Evolutionary conservation across 2,888 invertebrate genomes (phyloP), one percentile per base, ranked within the genome.

Genomic region (Tachystola acroxantha): DNA sequence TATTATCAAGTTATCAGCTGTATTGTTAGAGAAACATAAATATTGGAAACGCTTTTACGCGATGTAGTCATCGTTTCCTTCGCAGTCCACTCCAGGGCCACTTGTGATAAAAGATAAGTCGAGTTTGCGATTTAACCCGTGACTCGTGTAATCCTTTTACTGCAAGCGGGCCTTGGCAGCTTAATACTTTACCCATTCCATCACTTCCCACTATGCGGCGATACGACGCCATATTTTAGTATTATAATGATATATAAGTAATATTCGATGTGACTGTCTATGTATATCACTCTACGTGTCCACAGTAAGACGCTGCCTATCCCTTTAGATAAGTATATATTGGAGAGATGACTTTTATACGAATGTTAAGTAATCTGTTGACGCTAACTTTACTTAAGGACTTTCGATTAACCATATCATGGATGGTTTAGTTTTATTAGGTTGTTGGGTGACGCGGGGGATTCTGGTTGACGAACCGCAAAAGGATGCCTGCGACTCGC

Each of bases 291-390:
- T n/a, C n/a, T n/a, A n/a, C 71, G 65, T 65, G 70, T 72, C 74
- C 53, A 62, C 53, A 67, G 53, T 71, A 78, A 69, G 73, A 72
- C 62, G 69, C 71, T 75, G 77, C 77, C 78, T 81, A 81, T 71
- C 79, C 79, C 81, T 82, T 32, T 33, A 82, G 81, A 81, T 85
- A 86, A 85, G 79, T 77, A 72, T 82, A 78, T 84, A 85, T 77
- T 79, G 75, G 74, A 86, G 80, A 84, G 81, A n/a, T n/a, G n/a
- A 77, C 85, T 86, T 86, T 85, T 85, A 86, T 86, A 86, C 85
- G 80, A 84, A 76, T 76, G 85, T 86, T 85, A 80, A 81, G 82
- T 77, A 72, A 77, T 77, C 79, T 85, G 85, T 85, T 85, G 77
- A 79, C 61, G 73, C 77, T 85, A 82, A 82, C 75, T 76, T 66